Evolutionary conservation across 92 coral and sea anemone species (phyloP).

Genomic region (Pocillopora grandis): DNA sequence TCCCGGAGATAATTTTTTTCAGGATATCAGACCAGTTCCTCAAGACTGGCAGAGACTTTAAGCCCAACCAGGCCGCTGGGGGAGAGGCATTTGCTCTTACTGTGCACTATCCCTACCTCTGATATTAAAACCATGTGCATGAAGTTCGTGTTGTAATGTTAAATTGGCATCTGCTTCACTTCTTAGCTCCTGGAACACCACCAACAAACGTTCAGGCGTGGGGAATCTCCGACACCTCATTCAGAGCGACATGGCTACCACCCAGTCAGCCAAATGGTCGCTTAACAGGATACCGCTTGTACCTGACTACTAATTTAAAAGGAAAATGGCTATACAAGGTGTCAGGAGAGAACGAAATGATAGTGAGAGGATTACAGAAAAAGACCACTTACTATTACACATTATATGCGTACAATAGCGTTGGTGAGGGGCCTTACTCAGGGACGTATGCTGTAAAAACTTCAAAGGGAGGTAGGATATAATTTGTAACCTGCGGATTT

Average conservation of each 20-base stretch:
- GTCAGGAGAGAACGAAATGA: slow-evolving; percentile 60
- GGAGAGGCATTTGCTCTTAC: too few species aligned
- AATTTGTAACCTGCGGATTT: not conserved
- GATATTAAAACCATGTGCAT: too few species aligned
- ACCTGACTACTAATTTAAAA: slow-evolving; percentile 63
- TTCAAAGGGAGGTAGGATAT: slow-evolving; percentile 75
- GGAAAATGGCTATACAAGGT: slow-evolving; percentile 63
- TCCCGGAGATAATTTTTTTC: too few species aligned
- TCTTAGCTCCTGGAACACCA: slow-evolving; percentile 80
- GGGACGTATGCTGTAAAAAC: slow-evolving; percentile 78
- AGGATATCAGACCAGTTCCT: too few species aligned
- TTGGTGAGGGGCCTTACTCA: slow-evolving; percentile 81
- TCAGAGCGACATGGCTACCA: slow-evolving; percentile 85
- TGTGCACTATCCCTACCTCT: too few species aligned
- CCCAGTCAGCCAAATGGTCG: slow-evolving; percentile 81
- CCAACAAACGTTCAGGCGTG: slow-evolving; percentile 73
- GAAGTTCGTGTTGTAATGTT: not conserved
- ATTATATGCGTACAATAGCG: slow-evolving; percentile 64
- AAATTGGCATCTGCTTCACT: not conserved
- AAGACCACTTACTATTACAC: slow-evolving; percentile 70
- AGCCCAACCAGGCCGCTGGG: too few species aligned
- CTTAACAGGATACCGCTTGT: slow-evolving; percentile 70
- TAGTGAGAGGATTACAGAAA: slow-evolving; percentile 45
- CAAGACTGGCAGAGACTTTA: too few species aligned
- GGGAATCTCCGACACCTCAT: slow-evolving; percentile 72